phyloP scores from a whole-genome alignment of 2,797 vertebrate genomes.

The Sylvilagus floridanus region DNA sequence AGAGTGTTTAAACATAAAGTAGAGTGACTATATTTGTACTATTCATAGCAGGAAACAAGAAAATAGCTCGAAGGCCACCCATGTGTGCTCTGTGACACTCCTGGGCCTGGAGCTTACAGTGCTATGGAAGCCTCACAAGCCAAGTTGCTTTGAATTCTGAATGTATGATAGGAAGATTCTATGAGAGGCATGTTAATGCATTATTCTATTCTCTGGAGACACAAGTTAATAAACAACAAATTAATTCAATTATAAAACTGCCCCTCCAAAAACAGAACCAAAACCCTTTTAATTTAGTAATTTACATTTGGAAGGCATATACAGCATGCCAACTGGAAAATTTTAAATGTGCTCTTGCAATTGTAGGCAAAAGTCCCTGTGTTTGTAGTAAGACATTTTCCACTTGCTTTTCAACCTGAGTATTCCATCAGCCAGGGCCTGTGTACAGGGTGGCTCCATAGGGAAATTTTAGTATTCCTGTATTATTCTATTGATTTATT shows the following conservation, averaged over 20 bases:
- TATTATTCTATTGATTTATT: neutral
- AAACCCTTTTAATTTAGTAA: conserved; percentile 19
- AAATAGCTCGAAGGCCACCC: too few relatives aligned
- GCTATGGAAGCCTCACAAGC: neutral
- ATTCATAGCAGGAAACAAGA: neutral
- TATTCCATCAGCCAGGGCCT: neutral
- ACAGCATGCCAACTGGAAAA: conserved; percentile 70
- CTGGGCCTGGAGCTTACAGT: neutral
- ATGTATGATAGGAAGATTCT: neutral
- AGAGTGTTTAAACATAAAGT: neutral
- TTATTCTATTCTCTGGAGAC: conserved; percentile 54
- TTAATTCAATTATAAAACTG: conserved; percentile 72
- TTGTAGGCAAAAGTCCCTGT: neutral
- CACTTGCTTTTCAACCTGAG: neutral
- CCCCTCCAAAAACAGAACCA: conserved; percentile 47
- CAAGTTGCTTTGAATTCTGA: neutral
- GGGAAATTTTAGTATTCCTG: neutral
- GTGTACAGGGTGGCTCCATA: neutral
- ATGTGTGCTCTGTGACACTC: neutral
- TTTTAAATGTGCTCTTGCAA: neutral
- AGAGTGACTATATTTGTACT: neutral
- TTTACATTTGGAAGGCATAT: conserved; percentile 68
- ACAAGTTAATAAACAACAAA: conserved; percentile 64
- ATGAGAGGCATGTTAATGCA: neutral
- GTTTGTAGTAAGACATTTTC: neutral